Evolutionary conservation across 2,113 vertebrate genomes (phyloP).

Genomic region (Cololabis saira): DNA sequence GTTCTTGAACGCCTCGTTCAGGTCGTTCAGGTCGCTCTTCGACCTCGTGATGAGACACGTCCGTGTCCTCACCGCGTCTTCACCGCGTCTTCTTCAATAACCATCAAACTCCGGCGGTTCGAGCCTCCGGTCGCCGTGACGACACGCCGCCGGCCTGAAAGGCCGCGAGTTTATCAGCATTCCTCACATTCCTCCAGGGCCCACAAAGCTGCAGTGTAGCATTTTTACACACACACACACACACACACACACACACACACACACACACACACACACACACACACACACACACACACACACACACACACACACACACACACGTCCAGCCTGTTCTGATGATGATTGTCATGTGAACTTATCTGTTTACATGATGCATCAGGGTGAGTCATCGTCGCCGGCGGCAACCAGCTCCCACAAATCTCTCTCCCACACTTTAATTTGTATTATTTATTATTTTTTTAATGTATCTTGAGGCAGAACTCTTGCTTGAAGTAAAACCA

Average conservation of each 20-base stretch:
- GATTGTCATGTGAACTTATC: not conserved
- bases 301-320: slow-evolving; percentile 31
- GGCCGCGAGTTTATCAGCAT: slow-evolving; percentile 75
- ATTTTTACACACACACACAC: slow-evolving; percentile 20
- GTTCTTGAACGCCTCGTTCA: too few relatives aligned
- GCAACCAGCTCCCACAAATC: not conserved
- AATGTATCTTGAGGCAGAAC: slow-evolving; percentile 19
- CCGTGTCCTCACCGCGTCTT: not conserved
- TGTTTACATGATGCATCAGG: not conserved
- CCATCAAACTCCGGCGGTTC: too few relatives aligned
- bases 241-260: not conserved
- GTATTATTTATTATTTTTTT: too few relatives aligned
- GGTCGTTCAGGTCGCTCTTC: too few relatives aligned
- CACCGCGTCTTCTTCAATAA: not conserved
- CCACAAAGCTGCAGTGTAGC: slow-evolving; percentile 43
- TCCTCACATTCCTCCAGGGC: slow-evolving; percentile 65
- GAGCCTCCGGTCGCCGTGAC: slow-evolving; percentile 16
- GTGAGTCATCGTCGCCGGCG: not conserved
- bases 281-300: not conserved
- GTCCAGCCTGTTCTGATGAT: slow-evolving; percentile 62
- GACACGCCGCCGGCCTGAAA: slow-evolving; percentile 49
- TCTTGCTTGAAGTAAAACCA: slow-evolving; percentile 8
- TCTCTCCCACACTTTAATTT: not conserved
- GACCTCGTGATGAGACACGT: too few relatives aligned
- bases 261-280: slow-evolving; percentile 8